phyloP scores from a whole-genome alignment of 2,113 vertebrate species.

The Nanorana parkeri region DNA sequence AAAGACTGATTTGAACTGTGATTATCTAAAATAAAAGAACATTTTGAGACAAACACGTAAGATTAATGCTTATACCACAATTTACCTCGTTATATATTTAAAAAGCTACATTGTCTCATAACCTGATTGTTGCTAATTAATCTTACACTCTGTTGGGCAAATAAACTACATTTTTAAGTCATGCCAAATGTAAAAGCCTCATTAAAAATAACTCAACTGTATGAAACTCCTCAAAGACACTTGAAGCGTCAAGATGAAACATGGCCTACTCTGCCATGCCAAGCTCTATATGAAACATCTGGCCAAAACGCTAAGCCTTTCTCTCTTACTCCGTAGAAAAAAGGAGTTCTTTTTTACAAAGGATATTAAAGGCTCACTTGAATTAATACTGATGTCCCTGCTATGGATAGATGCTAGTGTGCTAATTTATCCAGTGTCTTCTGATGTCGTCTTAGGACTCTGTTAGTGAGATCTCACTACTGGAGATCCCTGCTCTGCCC shows the following conservation, averaged over 20 bases:
- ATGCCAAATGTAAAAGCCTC: conserved; percentile 19
- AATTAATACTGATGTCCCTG: too few relatives aligned
- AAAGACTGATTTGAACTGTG: too few relatives aligned
- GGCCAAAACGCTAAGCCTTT: neutral
- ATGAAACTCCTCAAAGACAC: conserved; percentile 25
- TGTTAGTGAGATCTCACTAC: too few relatives aligned
- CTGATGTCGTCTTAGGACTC: too few relatives aligned
- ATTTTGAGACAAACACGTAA: neutral
- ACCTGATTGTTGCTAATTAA: conserved; percentile 20
- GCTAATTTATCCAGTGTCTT: too few relatives aligned
- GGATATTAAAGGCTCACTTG: too few relatives aligned
- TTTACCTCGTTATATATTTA: conserved; percentile 2
- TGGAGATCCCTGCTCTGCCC: too few relatives aligned
- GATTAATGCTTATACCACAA: neutral
- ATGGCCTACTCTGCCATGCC: conserved; percentile 8
- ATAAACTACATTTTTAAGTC: conserved; percentile 24
- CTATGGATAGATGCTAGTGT: too few relatives aligned
- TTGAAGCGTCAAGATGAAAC: conserved; percentile 29
- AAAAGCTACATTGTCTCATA: neutral
- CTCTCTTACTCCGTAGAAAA: neutral
- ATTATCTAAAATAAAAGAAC: neutral
- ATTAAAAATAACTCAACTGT: conserved; percentile 37
- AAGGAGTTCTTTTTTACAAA: too few relatives aligned
- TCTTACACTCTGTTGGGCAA: conserved; percentile 9
- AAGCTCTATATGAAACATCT: conserved; percentile 27